Conservation (phyloP, 2,888 invertebrate genomes). For the Tetranychus piercei region DNA sequence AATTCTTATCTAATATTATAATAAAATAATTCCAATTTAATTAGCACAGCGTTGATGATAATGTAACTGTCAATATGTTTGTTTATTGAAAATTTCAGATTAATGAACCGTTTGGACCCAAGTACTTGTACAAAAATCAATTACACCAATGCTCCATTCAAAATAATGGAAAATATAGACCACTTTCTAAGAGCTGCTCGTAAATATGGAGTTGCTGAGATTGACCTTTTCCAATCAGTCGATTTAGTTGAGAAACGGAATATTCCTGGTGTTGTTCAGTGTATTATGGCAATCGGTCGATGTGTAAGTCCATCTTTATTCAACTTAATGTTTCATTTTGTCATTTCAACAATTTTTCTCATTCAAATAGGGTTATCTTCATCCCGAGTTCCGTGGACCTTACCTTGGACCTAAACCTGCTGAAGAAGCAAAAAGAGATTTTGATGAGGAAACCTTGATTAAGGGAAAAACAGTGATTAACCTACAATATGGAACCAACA, state of each 20-base stretch:
- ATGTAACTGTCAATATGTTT: no score
- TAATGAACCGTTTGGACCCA: constrained; percentile 21
- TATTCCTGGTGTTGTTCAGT: constrained; percentile 19
- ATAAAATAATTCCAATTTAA: no score
- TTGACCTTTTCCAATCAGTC: constrained; percentile 19
- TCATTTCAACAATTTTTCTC: neutral
- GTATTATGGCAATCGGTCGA: constrained; percentile 19
- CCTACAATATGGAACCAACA: constrained; percentile 86
- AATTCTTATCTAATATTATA: no score
- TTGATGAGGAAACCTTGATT: constrained; percentile 76
- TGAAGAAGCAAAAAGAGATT: constrained; percentile 73
- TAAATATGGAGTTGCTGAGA: constrained; percentile 20
- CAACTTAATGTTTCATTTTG: neutral
- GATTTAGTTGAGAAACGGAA: constrained; percentile 21
- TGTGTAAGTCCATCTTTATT: neutral
- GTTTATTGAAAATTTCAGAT: neutral
- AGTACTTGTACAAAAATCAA: constrained; percentile 18
- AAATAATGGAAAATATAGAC: constrained; percentile 22
- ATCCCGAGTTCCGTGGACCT: constrained; percentile 10
- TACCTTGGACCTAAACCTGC: constrained; percentile 81
- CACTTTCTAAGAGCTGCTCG: constrained; percentile 18
- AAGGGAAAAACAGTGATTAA: constrained; percentile 72
- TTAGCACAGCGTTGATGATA: no score
- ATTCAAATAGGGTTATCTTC: constrained; percentile 8
- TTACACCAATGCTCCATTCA: constrained; percentile 10